These are phyloP conservation scores for Tapirus indicus DNA, from an alignment of 2,797 vertebrate species.

Conservation along the genomic window DNA sequence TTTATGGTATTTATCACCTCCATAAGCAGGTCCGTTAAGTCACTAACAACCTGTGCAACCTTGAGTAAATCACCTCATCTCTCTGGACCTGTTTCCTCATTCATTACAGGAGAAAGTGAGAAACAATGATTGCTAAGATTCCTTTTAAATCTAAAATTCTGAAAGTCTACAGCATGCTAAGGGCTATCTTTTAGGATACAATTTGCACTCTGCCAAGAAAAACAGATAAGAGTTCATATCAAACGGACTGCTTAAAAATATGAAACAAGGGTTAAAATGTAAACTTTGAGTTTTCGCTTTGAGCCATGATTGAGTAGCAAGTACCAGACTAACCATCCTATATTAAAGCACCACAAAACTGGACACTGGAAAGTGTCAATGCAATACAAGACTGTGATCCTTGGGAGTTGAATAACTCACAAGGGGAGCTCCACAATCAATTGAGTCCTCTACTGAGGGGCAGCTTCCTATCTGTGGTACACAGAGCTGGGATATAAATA, in stretches of 20 bases:
- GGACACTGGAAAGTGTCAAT: not conserved
- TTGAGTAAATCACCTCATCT: conserved; percentile 61
- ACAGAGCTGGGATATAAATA: not conserved
- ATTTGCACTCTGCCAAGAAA: conserved; percentile 9
- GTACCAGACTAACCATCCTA: not conserved
- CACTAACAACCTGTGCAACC: conserved; percentile 52
- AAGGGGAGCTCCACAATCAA: not conserved
- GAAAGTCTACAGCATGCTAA: not conserved
- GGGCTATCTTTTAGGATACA: not conserved
- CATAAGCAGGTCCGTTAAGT: conserved; percentile 57
- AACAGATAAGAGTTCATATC: not conserved
- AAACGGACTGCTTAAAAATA: conserved; percentile 11
- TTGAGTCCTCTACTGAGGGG: not conserved
- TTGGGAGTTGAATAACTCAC: not conserved
- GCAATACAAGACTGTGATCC: not conserved
- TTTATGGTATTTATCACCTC: conserved; percentile 49
- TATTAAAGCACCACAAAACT: not conserved
- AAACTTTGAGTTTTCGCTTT: not conserved
- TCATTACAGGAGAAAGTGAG: not conserved
- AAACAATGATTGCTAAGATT: not conserved
- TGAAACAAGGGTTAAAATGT: not conserved
- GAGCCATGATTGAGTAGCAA: not conserved
- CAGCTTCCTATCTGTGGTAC: not conserved
- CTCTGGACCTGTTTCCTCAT: conserved; percentile 18
- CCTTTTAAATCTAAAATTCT: conserved; percentile 2